phyloP scores from a whole-genome alignment of 2,113 vertebrate species.

The Limnothrissa miodon region DNA sequence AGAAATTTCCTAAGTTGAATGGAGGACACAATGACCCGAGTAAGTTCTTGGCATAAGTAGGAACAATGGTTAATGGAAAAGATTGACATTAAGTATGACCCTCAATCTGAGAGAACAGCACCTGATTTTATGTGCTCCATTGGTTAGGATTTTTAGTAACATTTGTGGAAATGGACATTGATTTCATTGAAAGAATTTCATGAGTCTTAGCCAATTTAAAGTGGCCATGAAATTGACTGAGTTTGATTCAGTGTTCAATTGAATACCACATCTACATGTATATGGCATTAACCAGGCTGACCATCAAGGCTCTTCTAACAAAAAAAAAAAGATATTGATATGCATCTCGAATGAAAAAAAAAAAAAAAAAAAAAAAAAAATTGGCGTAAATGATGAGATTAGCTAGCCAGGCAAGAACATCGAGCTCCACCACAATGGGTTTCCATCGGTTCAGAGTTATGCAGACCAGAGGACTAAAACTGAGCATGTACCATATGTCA shows the following conservation, averaged over 20 bases:
- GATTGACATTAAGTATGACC: neutral
- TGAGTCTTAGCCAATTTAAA: neutral
- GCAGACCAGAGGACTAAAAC: too few species aligned
- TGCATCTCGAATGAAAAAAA: too few species aligned
- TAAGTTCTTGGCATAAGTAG: neutral
- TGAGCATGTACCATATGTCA: too few species aligned
- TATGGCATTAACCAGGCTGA: neutral
- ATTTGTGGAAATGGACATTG: conserved; percentile 1
- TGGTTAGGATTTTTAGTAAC: neutral
- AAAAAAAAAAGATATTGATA: too few species aligned
- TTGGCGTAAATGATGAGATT: too few species aligned
- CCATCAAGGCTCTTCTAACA: too few species aligned
- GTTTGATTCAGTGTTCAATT: neutral
- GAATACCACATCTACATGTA: neutral
- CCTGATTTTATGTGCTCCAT: neutral
- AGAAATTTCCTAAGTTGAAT: neutral
- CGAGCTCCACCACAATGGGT: too few species aligned
- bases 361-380: too few species aligned
- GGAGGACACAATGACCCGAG: neutral
- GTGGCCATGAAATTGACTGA: conserved; percentile 9
- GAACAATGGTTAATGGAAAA: conserved; percentile 6
- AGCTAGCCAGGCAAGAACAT: too few species aligned
- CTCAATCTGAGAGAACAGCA: neutral
- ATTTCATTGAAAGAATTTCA: conserved; percentile 12
- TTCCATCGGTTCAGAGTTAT: too few species aligned